These are phyloP conservation scores for Otocyon megalotis DNA, from an alignment of 2,113 vertebrate genomes.

Conservation along the genomic window DNA sequence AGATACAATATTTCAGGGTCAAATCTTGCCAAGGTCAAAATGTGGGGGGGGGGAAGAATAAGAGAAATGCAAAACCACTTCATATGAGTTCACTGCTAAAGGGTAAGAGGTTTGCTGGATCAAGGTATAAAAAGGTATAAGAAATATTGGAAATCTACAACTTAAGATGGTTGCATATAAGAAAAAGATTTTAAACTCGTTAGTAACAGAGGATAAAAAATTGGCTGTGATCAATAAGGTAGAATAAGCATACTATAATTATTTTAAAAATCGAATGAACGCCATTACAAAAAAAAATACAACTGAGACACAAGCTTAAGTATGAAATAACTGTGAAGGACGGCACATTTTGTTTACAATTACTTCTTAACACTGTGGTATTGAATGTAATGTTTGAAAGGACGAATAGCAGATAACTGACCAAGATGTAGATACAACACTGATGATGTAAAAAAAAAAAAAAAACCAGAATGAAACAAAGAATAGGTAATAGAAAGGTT, in stretches of 20 bases:
- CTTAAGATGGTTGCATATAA: not conserved
- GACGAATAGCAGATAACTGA: not conserved
- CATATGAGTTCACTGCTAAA: not conserved
- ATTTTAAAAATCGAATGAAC: constrained; percentile 45
- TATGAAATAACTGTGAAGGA: not conserved
- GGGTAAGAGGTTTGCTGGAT: not conserved
- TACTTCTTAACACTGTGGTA: not conserved
- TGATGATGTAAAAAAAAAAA: not conserved
- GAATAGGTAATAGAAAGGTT: not conserved
- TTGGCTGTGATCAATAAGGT: constrained; percentile 51
- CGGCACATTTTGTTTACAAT: not conserved
- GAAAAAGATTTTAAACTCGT: constrained; percentile 38
- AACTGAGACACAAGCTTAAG: not conserved
- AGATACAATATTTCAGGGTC: not conserved
- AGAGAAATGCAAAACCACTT: not conserved
- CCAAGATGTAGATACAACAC: not conserved
- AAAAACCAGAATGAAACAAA: not conserved
- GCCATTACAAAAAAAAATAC: not conserved
- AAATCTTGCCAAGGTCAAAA: constrained; percentile 48
- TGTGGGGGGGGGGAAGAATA: not conserved
- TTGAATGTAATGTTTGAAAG: constrained; percentile 17
- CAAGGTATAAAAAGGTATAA: not conserved
- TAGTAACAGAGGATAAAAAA: constrained; percentile 29
- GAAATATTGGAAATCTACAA: constrained; percentile 10
- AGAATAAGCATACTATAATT: not conserved